Base-by-base conservation (phyloP, 2,113 vertebrate genomes). In the Miniopterus natalensis region DNA sequence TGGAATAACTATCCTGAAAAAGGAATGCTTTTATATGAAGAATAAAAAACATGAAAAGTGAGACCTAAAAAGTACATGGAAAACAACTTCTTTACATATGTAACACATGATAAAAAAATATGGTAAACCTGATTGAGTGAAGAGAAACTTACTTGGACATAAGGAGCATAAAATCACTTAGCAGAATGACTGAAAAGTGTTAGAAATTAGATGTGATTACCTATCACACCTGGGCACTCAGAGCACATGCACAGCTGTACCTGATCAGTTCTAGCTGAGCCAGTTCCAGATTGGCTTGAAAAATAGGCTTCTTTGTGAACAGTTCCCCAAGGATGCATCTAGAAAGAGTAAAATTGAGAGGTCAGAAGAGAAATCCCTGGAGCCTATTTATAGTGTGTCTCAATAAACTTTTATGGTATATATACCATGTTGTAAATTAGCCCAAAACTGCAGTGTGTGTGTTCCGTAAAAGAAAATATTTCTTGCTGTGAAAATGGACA, bases 221-320 rank as follows among this genome's bases (percentile, higher is more conserved):
- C 36, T 47, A 93, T 92, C 74, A 97, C 47, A 89, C 9, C 53
- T 55, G 45, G 40, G 40, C 68, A 13, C 7, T 57, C 78, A 93
- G 91, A 97, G 86, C n/a, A 83, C 88, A 96, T 68, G 96, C 94
- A 97, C 85, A 47, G 79, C 93, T 97, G 77, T 98, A 99, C 99
- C 99, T 99, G 98, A 99, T 99, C 95, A 99, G 98, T 98, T 99
- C 99, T 97, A 99, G 99, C 98, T 99, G 99, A 88, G 99, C 98
- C 97, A 99, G 98, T 97, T 99, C 99, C 98, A 99, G 99, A 98
- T 99, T 99, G 79, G 99, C 99, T 98, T 99, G 99, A 98, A 99
- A 99, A 98, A 99, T 99, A 96, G 99, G 99, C 98, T 99, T 99
- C 99, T 99, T 99, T 77, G 99, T 99, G 97, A 99, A 99, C 79